phyloP scores from a whole-genome alignment of 2,113 vertebrate genomes.

The Caloenas nicobarica region DNA sequence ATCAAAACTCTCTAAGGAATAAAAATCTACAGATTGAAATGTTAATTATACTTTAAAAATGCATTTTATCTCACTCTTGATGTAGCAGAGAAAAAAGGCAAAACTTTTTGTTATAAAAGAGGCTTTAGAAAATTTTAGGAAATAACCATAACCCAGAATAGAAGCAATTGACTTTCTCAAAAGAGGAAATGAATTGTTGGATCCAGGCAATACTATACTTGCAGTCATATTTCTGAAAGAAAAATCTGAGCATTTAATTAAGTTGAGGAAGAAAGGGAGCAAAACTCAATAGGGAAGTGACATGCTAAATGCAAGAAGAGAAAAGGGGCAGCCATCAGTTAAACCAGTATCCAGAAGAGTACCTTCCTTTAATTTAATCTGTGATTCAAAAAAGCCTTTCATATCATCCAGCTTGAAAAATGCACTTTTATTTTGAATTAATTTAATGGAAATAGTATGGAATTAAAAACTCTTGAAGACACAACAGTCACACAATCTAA shows the following conservation, averaged over 20 bases:
- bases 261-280: neutral
- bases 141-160: neutral
- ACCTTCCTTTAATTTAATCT: neutral
- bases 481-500: neutral
- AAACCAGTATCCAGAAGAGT: neutral
- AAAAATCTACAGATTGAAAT: neutral
- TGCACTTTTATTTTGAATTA: neutral
- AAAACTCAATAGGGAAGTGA: neutral
- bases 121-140: neutral
- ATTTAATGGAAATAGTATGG: neutral
- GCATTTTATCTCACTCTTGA: neutral
- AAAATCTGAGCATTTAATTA: neutral
- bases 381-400: neutral
- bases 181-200: neutral
- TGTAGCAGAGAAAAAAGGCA: neutral
- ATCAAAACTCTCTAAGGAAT: neutral
- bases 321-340: neutral
- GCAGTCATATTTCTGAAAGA: neutral
- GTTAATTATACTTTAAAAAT: neutral
- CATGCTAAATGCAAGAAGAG: neutral
- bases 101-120: neutral
- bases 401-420: neutral
- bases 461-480: neutral
- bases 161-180: neutral
- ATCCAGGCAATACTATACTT: neutral